Evolutionary conservation across 2,113 vertebrate genomes (phyloP), one percentile per base, ranked within the genome.

Genomic region (Microtus pennsylvanicus): DNA sequence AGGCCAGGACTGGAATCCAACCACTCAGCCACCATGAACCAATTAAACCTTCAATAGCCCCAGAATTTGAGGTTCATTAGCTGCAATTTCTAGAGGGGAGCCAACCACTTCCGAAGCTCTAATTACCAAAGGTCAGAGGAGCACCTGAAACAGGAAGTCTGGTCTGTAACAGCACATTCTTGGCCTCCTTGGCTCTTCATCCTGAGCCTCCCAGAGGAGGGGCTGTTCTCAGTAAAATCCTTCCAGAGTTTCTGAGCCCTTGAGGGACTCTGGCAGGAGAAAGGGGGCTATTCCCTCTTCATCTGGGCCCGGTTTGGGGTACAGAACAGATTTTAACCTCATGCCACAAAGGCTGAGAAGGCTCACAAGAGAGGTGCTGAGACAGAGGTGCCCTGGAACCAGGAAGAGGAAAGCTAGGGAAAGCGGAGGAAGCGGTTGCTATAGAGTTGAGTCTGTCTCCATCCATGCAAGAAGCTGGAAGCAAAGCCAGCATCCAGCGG

Each of bases 91-190:
- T 95, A 95, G 95, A 96, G 92, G 94, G 91, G 94, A 97, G 91
- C 92, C 94, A 94, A 89, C 82, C 93, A 91, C 87, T 98, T 97
- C 96, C 42, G 78, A 96, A 92, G 92, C 92, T 74, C 63, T 93
- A 97, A 97, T 98, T 97, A 97, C 89, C 10, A 58, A 45, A 96
- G 97, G 97, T 97, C 97, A 98, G 91, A 89, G 95, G 95, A 69
- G 93, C 96, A 93, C 86, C n/a, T 1, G 24, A 91, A 91, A 89
- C 97, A 96, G 97, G 97, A 98, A 98, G 97, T 95, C 90, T 97
- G 97, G 94, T 95, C 92, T 94, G 7, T 89, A 87, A 35, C 87
- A 67, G 90, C 95, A 85, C 94, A 94, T 96, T 96, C 95, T 86
- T 95, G 87, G 93, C 90, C 91, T 76, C 61, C 72, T 55, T 21